A percentile compares a stretch with the other conserved stretches of the same genome.
phyloP scores from a whole-genome alignment of 2,888 invertebrate genomes.

The Phymatocera aterrima region DNA sequence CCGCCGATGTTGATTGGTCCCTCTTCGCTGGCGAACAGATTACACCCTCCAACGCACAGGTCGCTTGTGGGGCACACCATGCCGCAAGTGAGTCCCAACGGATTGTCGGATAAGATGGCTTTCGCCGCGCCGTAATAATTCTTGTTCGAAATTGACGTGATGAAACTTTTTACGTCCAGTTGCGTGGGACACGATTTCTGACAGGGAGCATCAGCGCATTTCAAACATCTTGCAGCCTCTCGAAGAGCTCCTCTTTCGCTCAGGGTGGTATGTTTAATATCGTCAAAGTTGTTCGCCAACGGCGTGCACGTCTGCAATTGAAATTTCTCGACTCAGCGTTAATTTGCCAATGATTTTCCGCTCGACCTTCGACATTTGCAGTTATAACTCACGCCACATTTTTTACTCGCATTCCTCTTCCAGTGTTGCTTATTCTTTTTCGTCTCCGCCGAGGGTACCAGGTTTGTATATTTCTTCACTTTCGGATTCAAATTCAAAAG shows the following conservation, averaged over 20 bases:
- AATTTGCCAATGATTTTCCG: neutral
- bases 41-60: constrained; percentile 98
- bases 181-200: constrained; percentile 99
- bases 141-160: constrained; percentile 97
- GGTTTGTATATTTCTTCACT: constrained; percentile 84
- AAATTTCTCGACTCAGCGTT: constrained; percentile 15
- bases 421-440: constrained; percentile 94
- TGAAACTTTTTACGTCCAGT: constrained; percentile 97
- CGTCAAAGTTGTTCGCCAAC: constrained; percentile 93
- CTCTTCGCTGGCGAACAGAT: constrained; percentile 96
- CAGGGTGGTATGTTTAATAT: constrained; percentile 97
- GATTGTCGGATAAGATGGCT: constrained; percentile 97
- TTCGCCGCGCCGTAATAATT: constrained; percentile 99
- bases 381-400: constrained; percentile 88
- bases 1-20: constrained; percentile 99
- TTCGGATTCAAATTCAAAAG: constrained; percentile 91
- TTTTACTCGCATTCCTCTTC: constrained; percentile 94
- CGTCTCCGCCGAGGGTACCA: constrained; percentile 90
- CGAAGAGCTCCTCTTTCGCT: constrained; percentile 95
- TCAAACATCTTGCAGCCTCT: constrained; percentile 92
- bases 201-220: constrained; percentile 97
- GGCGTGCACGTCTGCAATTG: constrained; percentile 81
- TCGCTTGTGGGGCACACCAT: constrained; percentile 99
- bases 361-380: too few species aligned
- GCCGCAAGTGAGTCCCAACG: constrained; percentile 94